A percentile compares a stretch with the other conserved stretches of the same genome.
phyloP scores from a whole-genome alignment of 2,113 vertebrate genomes.

The Sylvietta virens region DNA sequence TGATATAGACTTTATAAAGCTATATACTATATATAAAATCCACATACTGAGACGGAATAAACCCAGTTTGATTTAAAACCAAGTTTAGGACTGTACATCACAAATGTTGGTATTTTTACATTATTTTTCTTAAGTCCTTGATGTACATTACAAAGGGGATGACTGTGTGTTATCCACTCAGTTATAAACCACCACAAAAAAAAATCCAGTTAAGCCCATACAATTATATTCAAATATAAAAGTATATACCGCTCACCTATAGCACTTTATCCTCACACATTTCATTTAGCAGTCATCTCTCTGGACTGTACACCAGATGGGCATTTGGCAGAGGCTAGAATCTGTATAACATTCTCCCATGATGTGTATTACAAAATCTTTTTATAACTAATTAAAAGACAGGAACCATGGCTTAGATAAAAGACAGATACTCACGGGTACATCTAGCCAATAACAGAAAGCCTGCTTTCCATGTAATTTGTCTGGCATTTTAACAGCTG shows the following conservation, averaged over 20 bases:
- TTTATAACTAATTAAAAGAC: neutral
- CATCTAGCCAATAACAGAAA: neutral
- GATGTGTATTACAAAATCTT: neutral
- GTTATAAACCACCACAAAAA: neutral
- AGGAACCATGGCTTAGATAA: neutral
- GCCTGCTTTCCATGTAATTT: neutral
- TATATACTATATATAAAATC: neutral
- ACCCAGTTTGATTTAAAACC: neutral
- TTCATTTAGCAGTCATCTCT: neutral
- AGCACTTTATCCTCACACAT: neutral
- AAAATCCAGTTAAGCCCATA: neutral
- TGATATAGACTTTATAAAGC: neutral
- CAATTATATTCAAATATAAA: neutral
- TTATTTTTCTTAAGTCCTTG: neutral
- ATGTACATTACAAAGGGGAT: neutral
- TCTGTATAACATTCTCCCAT: neutral
- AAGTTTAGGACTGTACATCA: neutral
- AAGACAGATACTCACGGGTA: neutral
- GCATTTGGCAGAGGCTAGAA: neutral
- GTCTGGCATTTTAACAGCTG: neutral
- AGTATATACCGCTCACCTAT: neutral
- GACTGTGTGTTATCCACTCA: neutral
- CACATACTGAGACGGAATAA: neutral
- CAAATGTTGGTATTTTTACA: neutral
- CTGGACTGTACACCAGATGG: neutral